Evolutionary conservation across 92 coral and sea anemone genomes (phyloP).

Genomic region (Phenganax marumi): DNA sequence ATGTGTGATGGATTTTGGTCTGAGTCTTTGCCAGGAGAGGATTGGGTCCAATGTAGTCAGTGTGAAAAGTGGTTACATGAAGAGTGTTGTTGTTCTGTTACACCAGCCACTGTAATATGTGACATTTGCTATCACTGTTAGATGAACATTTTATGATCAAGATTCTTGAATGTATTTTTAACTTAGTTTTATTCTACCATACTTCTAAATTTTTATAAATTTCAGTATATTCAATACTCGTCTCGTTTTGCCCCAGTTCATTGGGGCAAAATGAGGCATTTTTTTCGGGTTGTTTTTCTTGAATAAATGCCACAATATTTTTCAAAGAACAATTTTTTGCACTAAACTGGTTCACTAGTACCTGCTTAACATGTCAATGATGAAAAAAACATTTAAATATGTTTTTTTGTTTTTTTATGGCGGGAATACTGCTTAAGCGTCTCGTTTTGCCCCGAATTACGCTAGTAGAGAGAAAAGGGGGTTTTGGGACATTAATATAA

Average conservation of each 20-base stretch:
- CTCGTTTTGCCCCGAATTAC: no score
- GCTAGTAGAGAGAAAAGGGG: no score
- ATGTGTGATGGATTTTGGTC: slow-evolving; percentile 38
- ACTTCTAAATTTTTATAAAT: neutral
- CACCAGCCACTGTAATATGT: slow-evolving; percentile 21
- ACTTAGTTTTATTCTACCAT: neutral
- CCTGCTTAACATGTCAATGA: neutral
- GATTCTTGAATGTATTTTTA: slow-evolving; percentile 1
- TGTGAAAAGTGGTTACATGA: slow-evolving; percentile 37
- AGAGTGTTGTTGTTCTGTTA: slow-evolving; percentile 19
- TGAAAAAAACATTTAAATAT: neutral
- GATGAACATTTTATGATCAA: slow-evolving; percentile 5
- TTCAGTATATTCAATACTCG: neutral
- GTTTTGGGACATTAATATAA: no score
- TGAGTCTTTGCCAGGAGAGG: slow-evolving; percentile 34
- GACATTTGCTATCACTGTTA: neutral
- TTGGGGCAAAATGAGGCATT: slow-evolving; percentile 24
- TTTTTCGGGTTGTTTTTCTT: neutral
- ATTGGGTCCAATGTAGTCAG: slow-evolving; percentile 23
- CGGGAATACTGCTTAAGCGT: no score
- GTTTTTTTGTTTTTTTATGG: no score
- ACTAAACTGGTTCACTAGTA: slow-evolving; percentile 12
- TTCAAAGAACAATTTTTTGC: neutral
- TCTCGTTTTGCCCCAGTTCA: slow-evolving; percentile 17
- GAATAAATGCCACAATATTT: neutral